Conservation (phyloP, 1,140 invertebrate genomes). For the Ridgeia piscesae region DNA sequence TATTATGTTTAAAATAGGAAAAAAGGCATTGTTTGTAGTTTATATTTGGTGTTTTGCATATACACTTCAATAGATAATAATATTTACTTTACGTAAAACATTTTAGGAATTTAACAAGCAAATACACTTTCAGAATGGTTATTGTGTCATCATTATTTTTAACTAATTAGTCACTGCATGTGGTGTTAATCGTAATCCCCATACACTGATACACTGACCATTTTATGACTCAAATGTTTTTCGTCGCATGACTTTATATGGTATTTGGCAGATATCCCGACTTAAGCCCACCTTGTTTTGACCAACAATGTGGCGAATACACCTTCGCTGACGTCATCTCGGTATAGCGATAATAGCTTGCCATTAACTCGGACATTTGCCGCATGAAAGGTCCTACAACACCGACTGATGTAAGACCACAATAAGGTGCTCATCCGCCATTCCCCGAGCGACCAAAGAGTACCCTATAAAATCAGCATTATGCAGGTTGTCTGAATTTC, state of each 20-base stretch:
- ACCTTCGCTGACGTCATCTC: neutral
- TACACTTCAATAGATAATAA: neutral
- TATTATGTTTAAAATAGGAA: neutral
- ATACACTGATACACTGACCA: neutral
- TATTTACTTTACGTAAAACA: neutral
- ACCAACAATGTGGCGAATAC: neutral
- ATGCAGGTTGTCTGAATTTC: too few species aligned
- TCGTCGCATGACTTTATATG: neutral
- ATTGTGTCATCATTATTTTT: neutral
- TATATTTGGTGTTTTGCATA: neutral
- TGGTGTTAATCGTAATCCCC: neutral
- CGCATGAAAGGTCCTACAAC: neutral
- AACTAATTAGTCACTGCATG: neutral
- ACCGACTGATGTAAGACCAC: too few species aligned
- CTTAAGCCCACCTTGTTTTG: neutral
- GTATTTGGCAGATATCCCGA: neutral
- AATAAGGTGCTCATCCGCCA: too few species aligned
- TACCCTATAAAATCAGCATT: too few species aligned
- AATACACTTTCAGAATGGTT: too few species aligned
- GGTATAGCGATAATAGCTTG: neutral
- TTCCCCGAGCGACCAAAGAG: too few species aligned
- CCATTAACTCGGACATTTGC: neutral
- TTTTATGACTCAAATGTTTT: neutral
- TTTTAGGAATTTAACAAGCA: too few species aligned
- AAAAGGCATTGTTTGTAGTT: neutral